Conservation (phyloP, 2,888 invertebrate species). For the Tryphoninae sp. region DNA sequence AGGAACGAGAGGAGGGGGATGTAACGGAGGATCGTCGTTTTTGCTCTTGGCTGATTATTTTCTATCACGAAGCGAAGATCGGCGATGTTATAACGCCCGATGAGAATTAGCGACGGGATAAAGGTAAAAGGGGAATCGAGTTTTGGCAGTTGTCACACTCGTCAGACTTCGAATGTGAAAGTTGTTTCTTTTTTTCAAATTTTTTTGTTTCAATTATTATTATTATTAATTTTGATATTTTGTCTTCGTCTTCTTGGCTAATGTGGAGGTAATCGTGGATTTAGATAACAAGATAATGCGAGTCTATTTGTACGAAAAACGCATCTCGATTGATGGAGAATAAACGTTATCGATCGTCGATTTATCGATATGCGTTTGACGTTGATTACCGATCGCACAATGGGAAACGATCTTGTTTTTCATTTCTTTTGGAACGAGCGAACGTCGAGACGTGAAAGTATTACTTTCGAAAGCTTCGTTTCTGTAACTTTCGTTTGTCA, state of each 20-base stretch:
- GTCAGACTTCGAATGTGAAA: background rate
- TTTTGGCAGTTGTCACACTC: constrained; percentile 11
- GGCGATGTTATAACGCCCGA: constrained; percentile 3
- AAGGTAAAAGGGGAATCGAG: background rate
- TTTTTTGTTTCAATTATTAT: background rate
- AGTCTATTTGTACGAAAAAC: too few relatives aligned
- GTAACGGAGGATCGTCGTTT: background rate
- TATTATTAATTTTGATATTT: background rate
- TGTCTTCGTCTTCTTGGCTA: background rate
- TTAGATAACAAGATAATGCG: background rate
- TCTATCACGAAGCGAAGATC: background rate
- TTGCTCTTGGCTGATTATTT: background rate
- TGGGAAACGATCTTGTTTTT: constrained; percentile 5
- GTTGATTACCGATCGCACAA: background rate
- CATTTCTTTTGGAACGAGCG: background rate
- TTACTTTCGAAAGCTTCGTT: constrained; percentile 27
- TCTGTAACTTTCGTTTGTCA: constrained; percentile 2
- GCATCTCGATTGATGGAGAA: too few relatives aligned
- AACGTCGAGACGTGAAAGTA: constrained; percentile 33
- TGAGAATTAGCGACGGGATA: background rate
- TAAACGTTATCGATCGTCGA: background rate
- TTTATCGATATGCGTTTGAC: background rate
- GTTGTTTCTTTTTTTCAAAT: background rate
- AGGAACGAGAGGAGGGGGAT: background rate
- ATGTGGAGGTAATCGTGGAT: background rate